Percentiles rank a stretch among this genome's conserved stretches.
These are phyloP conservation scores for Irena cyanogastra DNA, from an alignment of 2,113 vertebrate species.

Conservation along the genomic window DNA sequence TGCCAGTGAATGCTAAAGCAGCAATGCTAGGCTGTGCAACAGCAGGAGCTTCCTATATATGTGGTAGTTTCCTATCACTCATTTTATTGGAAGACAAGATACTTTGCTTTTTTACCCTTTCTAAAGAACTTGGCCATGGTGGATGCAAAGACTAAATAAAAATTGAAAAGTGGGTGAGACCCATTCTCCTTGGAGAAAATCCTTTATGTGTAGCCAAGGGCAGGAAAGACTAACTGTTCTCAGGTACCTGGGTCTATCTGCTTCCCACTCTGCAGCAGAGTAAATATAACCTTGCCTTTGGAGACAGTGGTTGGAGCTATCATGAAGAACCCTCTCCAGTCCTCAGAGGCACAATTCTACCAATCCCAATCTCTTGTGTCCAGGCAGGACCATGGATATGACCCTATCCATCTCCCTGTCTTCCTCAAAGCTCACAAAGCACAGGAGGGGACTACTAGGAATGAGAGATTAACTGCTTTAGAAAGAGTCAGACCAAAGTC, in stretches of 20 bases:
- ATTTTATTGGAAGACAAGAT: not conserved
- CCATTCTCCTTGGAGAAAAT: not conserved
- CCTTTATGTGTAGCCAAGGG: not conserved
- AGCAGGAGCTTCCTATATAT: not conserved
- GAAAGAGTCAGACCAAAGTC: not conserved
- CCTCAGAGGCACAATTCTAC: not conserved
- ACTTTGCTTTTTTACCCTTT: not conserved
- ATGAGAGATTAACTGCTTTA: not conserved
- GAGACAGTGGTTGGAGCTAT: not conserved
- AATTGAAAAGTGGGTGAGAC: not conserved
- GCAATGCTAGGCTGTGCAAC: not conserved
- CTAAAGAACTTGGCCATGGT: not conserved
- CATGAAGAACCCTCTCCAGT: not conserved
- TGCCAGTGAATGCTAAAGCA: not conserved
- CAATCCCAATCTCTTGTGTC: not conserved
- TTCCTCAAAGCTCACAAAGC: not conserved
- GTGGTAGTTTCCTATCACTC: not conserved
- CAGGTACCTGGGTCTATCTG: not conserved
- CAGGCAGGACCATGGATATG: not conserved
- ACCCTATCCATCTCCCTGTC: not conserved
- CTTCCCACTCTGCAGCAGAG: not conserved
- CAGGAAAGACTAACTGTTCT: not conserved
- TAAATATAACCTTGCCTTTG: not conserved
- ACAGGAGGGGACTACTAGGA: not conserved
- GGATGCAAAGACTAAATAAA: not conserved